Conservation (phyloP, 1,140 invertebrate species). For the Choristoneura fumiferana region DNA sequence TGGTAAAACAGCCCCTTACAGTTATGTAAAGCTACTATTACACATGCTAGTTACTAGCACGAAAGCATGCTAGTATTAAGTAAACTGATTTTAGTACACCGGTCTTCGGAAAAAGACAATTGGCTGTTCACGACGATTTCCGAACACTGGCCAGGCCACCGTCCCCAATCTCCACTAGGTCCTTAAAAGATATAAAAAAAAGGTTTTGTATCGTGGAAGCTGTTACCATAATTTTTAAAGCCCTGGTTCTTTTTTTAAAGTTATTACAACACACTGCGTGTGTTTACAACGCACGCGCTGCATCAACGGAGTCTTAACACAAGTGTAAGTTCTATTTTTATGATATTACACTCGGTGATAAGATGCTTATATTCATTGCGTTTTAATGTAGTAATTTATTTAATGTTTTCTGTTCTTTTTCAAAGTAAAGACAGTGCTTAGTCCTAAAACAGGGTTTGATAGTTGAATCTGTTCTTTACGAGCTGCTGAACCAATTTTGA, state of each 20-base stretch:
- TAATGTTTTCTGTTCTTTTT: background rate
- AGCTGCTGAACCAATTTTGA: background rate
- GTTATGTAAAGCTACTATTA: too few relatives aligned
- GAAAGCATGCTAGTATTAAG: too few relatives aligned
- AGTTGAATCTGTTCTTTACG: background rate
- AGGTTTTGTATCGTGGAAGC: too few relatives aligned
- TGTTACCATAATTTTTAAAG: background rate
- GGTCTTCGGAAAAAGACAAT: too few relatives aligned
- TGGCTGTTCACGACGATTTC: too few relatives aligned
- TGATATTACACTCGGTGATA: background rate
- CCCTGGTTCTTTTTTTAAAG: background rate
- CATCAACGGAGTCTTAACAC: background rate
- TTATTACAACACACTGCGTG: background rate
- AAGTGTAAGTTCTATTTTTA: background rate
- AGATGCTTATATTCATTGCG: background rate
- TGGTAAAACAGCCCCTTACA: too few relatives aligned
- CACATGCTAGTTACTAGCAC: too few relatives aligned
- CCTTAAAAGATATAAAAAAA: too few relatives aligned
- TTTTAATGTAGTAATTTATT: conserved; percentile 21
- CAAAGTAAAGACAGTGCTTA: background rate
- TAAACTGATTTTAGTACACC: too few relatives aligned
- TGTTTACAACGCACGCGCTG: background rate
- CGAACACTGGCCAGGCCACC: too few relatives aligned
- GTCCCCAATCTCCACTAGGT: too few relatives aligned
- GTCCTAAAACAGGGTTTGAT: background rate